These are phyloP conservation scores for Stichopus chloronotus DNA, from an alignment of 35 echinoderm and acorn worm species.

Conservation along the genomic window DNA sequence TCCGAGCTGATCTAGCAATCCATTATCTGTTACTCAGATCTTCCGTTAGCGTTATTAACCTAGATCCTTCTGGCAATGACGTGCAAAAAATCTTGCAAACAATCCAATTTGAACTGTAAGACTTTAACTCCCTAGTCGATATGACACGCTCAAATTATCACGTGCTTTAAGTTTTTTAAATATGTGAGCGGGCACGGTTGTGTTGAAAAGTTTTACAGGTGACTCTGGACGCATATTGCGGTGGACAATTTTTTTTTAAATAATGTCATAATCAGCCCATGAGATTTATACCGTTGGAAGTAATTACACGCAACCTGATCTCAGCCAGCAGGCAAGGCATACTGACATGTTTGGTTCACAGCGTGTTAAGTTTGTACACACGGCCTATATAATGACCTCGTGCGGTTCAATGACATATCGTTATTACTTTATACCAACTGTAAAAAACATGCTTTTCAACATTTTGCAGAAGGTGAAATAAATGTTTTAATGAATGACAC, in stretches of 20 bases:
- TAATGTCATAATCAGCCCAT: constrained; percentile 47
- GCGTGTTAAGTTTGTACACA: background rate
- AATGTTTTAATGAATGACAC: constrained; percentile 16
- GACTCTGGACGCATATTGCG: background rate
- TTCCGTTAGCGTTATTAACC: constrained; percentile 44
- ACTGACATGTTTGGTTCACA: background rate
- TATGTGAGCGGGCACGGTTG: constrained; percentile 17
- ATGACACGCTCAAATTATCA: constrained; percentile 27
- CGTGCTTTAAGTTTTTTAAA: constrained; percentile 6
- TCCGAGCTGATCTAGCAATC: constrained; percentile 5
- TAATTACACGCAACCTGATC: constrained; percentile 31
- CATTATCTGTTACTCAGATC: background rate
- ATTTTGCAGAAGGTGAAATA: background rate
- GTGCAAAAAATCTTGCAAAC: background rate
- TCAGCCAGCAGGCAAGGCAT: background rate
- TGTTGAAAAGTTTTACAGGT: background rate
- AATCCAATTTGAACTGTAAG: constrained; percentile 8
- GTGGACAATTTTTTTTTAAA: constrained; percentile 28
- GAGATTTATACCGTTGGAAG: constrained; percentile 32
- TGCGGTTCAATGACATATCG: constrained; percentile 33
- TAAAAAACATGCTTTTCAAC: background rate
- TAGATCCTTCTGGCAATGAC: constrained; percentile 8
- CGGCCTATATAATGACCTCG: constrained; percentile 22
- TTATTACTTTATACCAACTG: background rate
- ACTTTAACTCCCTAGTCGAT: constrained; percentile 29